phyloP scores from a whole-genome alignment of 2,113 vertebrate genomes.

The Cavia porcellus region DNA sequence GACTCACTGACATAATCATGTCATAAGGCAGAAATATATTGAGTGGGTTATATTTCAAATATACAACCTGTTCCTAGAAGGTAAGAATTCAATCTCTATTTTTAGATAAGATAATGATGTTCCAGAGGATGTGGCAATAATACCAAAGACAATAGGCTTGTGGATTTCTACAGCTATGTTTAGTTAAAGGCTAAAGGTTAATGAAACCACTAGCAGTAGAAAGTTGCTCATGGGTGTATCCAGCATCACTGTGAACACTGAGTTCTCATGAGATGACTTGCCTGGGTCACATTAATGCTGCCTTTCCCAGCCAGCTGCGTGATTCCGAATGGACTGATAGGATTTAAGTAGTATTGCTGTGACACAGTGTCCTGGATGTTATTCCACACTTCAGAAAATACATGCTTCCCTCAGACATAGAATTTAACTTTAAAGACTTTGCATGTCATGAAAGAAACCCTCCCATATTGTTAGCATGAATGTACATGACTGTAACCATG shows the following conservation, averaged over 20 bases:
- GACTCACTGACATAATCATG: conserved; percentile 40
- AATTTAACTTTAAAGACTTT: conserved; percentile 43
- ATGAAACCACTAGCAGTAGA: conserved; percentile 54
- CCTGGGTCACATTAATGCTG: conserved; percentile 66
- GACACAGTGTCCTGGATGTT: conserved; percentile 27
- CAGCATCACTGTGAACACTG: background rate
- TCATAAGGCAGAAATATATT: conserved; percentile 22
- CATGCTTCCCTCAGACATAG: background rate
- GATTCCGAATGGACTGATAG: background rate
- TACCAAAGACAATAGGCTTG: conserved; percentile 11
- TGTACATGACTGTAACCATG: background rate
- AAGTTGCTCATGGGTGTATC: conserved; percentile 64
- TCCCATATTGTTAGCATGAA: background rate
- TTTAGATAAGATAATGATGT: conserved; percentile 55
- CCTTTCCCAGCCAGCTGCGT: conserved; percentile 17
- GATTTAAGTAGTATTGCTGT: conserved; percentile 15
- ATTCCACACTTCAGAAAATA: conserved; percentile 41
- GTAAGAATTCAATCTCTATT: background rate
- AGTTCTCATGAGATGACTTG: conserved; percentile 52
- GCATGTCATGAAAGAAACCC: background rate
- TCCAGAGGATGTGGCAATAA: conserved; percentile 5
- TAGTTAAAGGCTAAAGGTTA: conserved; percentile 46
- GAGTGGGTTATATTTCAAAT: conserved; percentile 58
- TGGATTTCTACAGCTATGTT: conserved; percentile 56
- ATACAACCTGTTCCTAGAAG: conserved; percentile 35